Percentiles rank a stretch among this genome's conserved stretches.
These are phyloP conservation scores for Rousettus leschenaultii DNA, from an alignment of 2,113 vertebrate genomes.

Conservation along the genomic window DNA sequence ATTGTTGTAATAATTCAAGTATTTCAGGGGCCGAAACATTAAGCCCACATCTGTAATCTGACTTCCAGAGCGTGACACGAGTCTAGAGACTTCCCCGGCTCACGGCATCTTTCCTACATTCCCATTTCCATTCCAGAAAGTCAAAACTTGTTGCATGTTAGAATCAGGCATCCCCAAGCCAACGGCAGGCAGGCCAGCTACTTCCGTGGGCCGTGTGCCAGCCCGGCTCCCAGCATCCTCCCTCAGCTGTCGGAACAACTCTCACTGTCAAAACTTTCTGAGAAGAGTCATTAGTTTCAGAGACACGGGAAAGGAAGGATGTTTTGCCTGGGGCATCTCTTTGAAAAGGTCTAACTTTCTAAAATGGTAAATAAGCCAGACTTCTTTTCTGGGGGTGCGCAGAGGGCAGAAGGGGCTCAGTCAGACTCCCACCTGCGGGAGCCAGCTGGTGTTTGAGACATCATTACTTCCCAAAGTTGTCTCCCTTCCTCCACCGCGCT, in stretches of 20 bases:
- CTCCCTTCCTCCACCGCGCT: neutral
- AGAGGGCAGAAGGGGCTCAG: slow-evolving; percentile 14
- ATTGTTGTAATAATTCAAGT: neutral
- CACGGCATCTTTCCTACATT: neutral
- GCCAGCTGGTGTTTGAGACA: slow-evolving; percentile 33
- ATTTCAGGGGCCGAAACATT: neutral
- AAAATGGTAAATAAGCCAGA: slow-evolving; percentile 74
- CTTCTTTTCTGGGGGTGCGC: slow-evolving; percentile 24
- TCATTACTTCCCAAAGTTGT: slow-evolving; percentile 42
- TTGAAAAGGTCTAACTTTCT: slow-evolving; percentile 74
- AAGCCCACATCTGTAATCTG: neutral
- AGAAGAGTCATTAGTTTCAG: slow-evolving; percentile 69
- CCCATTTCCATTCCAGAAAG: neutral
- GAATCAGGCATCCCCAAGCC: neutral
- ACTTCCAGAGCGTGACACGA: neutral
- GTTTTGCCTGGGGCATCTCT: slow-evolving; percentile 72
- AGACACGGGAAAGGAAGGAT: slow-evolving; percentile 50
- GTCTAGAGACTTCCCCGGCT: neutral
- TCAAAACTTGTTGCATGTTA: neutral
- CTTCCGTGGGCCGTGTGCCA: slow-evolving; percentile 5
- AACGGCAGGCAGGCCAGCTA: neutral
- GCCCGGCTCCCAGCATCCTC: slow-evolving; percentile 6
- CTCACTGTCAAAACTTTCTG: slow-evolving; percentile 60
- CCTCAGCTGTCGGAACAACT: slow-evolving; percentile 36
- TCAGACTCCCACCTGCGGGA: slow-evolving; percentile 54